Conservation (phyloP, 2,113 vertebrate genomes). For the Tonatia bakeri region DNA sequence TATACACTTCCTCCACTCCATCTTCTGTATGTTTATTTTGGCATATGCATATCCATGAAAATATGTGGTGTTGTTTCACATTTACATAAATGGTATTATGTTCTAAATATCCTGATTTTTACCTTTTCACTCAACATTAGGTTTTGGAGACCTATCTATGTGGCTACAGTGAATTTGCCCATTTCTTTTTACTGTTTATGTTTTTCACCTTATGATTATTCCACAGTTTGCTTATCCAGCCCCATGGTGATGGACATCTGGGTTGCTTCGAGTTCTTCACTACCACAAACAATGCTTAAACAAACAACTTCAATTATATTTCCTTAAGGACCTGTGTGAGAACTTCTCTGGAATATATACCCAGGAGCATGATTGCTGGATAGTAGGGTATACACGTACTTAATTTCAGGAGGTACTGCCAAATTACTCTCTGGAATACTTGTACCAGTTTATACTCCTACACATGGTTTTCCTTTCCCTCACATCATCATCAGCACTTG, state of each 20-base stretch:
- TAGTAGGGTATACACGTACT: neutral
- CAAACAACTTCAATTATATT: neutral
- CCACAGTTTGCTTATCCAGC: neutral
- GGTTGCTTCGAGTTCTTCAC: slow-evolving; percentile 23
- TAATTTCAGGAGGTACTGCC: neutral
- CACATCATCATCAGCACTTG: neutral
- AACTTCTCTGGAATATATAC: neutral
- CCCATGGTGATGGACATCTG: neutral
- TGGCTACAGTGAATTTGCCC: slow-evolving; percentile 1
- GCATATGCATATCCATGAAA: neutral
- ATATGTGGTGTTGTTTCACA: slow-evolving; percentile 10
- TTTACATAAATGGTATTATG: slow-evolving; percentile 6
- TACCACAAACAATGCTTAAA: neutral
- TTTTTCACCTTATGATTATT: neutral
- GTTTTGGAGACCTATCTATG: neutral
- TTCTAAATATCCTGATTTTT: slow-evolving; percentile 19
- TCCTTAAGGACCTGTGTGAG: neutral
- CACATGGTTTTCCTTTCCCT: neutral
- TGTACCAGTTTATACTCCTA: neutral
- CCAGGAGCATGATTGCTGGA: neutral
- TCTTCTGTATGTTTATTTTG: neutral
- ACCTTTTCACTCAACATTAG: neutral
- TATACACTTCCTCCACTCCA: neutral
- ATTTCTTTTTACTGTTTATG: neutral
- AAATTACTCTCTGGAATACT: neutral